Percentiles rank a stretch among this genome's conserved stretches.
Evolutionary conservation across 2,113 vertebrate species (phyloP).

Genomic region (Pyrgilauda ruficollis): DNA sequence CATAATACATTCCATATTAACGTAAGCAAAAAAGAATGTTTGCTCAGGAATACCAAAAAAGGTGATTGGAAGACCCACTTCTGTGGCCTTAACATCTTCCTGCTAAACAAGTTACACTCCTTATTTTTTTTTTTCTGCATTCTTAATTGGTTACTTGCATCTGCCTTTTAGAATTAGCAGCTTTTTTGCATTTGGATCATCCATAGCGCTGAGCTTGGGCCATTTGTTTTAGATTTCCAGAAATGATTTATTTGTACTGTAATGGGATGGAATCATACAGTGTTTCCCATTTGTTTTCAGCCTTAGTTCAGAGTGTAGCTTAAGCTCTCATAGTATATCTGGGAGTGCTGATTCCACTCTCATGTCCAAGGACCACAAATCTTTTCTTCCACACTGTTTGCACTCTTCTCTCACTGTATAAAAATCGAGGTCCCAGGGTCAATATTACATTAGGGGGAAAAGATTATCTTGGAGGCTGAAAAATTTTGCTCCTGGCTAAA

Average conservation of each 20-base stretch:
- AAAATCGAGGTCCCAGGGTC: conserved; percentile 25
- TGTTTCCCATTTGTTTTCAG: conserved; percentile 54
- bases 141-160: conserved; percentile 65
- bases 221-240: conserved; percentile 70
- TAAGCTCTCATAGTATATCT: conserved; percentile 31
- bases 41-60: conserved; percentile 61
- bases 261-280: conserved; percentile 56
- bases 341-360: conserved; percentile 16
- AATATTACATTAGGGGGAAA: conserved; percentile 24
- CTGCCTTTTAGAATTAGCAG: conserved; percentile 52
- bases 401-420: conserved; percentile 35
- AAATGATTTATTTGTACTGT: conserved; percentile 67
- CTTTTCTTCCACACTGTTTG: conserved; percentile 38
- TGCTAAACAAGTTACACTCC: conserved; percentile 45
- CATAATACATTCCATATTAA: conserved; percentile 72
- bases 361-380: conserved; percentile 45
- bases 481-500: conserved; percentile 23
- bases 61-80: conserved; percentile 64
- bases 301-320: not conserved
- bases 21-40: conserved; percentile 72
- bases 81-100: conserved; percentile 33
- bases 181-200: conserved; percentile 56
- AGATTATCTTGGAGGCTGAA: conserved; percentile 37
- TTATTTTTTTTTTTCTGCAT: not conserved
- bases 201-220: not conserved